phyloP scores from a whole-genome alignment of 1,140 invertebrate species.

The Diorhabda elongata region DNA sequence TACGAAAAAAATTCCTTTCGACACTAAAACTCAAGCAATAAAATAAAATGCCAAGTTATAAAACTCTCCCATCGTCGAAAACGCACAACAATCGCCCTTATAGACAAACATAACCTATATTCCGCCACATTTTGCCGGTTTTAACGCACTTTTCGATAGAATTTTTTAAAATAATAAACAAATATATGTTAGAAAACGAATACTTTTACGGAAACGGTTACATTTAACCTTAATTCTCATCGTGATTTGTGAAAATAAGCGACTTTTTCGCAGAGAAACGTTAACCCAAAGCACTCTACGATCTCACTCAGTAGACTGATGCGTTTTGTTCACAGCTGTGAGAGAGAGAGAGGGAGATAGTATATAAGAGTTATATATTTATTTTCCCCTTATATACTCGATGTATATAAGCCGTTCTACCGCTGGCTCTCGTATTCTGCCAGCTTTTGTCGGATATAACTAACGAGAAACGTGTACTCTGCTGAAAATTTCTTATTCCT shows the following conservation, averaged over 20 bases:
- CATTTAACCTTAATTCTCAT: slow-evolving; percentile 21
- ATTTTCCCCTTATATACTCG: slow-evolving; percentile 40
- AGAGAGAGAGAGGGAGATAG: slow-evolving; percentile 32
- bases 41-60: slow-evolving; percentile 9
- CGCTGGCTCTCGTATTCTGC: slow-evolving; percentile 35
- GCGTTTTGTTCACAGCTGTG: slow-evolving; percentile 42
- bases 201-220: slow-evolving; percentile 5
- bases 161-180: slow-evolving; percentile 14
- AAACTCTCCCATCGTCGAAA: slow-evolving; percentile 18
- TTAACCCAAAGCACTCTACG: slow-evolving; percentile 36
- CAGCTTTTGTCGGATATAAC: slow-evolving; percentile 40
- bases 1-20: slow-evolving; percentile 3
- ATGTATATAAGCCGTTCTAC: slow-evolving; percentile 40
- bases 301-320: slow-evolving; percentile 43
- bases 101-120: slow-evolving; percentile 39
- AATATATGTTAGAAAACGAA: slow-evolving; percentile 8
- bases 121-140: slow-evolving; percentile 31
- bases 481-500: slow-evolving; percentile 28
- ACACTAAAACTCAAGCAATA: background rate
- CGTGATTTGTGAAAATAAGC: slow-evolving; percentile 25
- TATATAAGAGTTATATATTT: slow-evolving; percentile 40
- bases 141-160: slow-evolving; percentile 20
- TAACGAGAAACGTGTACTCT: slow-evolving; percentile 36
- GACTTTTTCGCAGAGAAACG: slow-evolving; percentile 30
- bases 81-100: slow-evolving; percentile 36